These are phyloP conservation scores for Cataglyphis hispanica DNA, from an alignment of 1,140 invertebrate genomes.

Conservation along the genomic window DNA sequence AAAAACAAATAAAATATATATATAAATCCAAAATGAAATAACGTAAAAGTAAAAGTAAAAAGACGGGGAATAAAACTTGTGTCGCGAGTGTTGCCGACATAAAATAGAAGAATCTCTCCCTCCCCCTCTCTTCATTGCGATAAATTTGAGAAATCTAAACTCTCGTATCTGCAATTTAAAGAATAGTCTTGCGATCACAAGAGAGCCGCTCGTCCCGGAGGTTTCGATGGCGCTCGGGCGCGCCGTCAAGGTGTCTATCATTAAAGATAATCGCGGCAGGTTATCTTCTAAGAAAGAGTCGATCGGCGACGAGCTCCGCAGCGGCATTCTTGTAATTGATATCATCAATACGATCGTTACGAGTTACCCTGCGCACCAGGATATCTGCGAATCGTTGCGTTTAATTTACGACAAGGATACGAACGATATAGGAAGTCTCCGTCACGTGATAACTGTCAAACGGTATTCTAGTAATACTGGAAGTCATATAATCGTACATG, in stretches of 20 bases:
- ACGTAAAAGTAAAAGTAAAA: neutral
- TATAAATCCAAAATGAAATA: constrained; percentile 6
- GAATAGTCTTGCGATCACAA: constrained; percentile 38
- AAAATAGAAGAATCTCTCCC: neutral
- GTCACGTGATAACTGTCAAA: neutral
- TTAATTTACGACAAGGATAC: constrained; percentile 55
- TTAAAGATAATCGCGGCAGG: constrained; percentile 58
- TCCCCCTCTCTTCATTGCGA: neutral
- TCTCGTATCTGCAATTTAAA: constrained; percentile 28
- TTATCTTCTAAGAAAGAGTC: constrained; percentile 55
- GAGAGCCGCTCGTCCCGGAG: constrained; percentile 30
- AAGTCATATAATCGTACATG: neutral
- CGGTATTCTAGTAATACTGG: constrained; percentile 32
- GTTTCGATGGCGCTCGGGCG: constrained; percentile 44
- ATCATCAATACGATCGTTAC: constrained; percentile 43
- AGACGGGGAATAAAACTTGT: neutral
- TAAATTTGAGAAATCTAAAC: constrained; percentile 2
- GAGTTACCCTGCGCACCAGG: constrained; percentile 27
- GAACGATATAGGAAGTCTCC: neutral
- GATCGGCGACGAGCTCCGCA: constrained; percentile 27
- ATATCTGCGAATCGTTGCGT: constrained; percentile 60
- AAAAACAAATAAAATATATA: neutral
- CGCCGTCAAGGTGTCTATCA: constrained; percentile 54
- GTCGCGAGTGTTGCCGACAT: neutral
- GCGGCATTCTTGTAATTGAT: constrained; percentile 59